Evolutionary conservation across 2,797 vertebrate species (phyloP), one percentile per base, ranked within the genome.

Genomic region (Sciurus vulgaris): DNA sequence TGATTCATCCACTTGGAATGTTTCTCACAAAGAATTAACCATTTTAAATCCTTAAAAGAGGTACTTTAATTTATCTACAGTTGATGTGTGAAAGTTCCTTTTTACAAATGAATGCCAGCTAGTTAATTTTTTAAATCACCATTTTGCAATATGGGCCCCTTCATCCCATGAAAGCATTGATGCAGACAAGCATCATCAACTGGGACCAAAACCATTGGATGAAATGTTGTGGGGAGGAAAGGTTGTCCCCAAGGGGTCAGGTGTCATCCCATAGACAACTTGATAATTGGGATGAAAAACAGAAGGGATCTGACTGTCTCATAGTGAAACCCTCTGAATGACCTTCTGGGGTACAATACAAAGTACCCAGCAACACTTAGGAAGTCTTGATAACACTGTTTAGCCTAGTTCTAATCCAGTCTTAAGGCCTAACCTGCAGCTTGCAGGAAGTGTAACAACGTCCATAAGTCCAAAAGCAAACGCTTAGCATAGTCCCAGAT

Each of bases 1-100:
- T 69, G 79, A 89, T 79, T 94, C 6, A 7, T 69, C 79, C 15
- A 82, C 49, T 96, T 94, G 86, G 78, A 93, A 72, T 87, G 82
- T 88, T 96, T 87, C 67, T 95, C 28, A 86, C 15, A 73, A 69
- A 94, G 35, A 96, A 77, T 92, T 96, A 82, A 81, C 51, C 35
- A 63, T 87, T 93, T 90, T 78, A 65, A 92, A 88, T 89, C 24
- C 72, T 93, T 87, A 77, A 95, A 93, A 59, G 11, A 86, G 72
- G 33, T 38, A 86, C 76, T 91, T 84, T n/a, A 72, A 93, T 61
- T 89, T 87, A 63, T 92, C 26, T 44, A 69, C 15, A 63, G 20
- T 65, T 91, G 74, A 76, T 81, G 17, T 69, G 26, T 28, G 18
- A 88, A 93, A 91, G 28, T 12, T 86, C 24, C 38, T 88, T 54